Base-by-base conservation (phyloP, 2,797 vertebrate genomes). In the Chaunax sp. region DNA sequence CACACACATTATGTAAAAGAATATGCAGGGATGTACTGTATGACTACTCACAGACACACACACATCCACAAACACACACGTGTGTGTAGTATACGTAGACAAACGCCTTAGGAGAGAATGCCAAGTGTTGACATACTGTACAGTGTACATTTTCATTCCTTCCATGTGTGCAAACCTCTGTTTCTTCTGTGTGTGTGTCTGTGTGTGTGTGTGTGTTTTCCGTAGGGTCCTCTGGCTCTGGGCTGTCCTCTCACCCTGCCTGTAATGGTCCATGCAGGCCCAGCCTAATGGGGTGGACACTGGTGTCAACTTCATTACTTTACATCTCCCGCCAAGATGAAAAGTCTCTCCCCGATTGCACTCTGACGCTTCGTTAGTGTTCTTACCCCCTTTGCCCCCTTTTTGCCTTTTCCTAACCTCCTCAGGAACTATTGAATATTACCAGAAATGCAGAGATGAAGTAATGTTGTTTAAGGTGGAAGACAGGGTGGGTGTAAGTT, bases 291-390 rank as follows among this genome's bases (percentile, higher is more conserved):
- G 90, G 87, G 90, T 93, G 92, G 90, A 90, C 92, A 87, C 75
- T 81, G 67, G 89, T 92, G 91, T 92, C 89, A 92, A 91, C 89
- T 93, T 92, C 89, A 92, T 94, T 94, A 92, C 84, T 87, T 93
- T 91, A 90, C 89, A 88, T 93, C 89, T 89, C 38, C 82, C 56
- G 64, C 85, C 81, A 82, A 88, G 86, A 91, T 85, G 84, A 87
- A 83, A 82, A 85, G 80, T 75, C 81, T 81, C 75, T 72, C 64
- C 69, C 47, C 28, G 22, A 68, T 63, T 47, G 41, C 80, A 71
- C 80, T 75, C 54, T 68, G 72, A 79, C 75, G 73, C 81, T 87
- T 81, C 78, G 81, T 89, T 87, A 85, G 72, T 26, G 12, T 61
- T 64, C 58, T 54, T 23, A 44, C 66, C 59, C 60, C 40, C 25